Evolutionary conservation across 2,888 invertebrate genomes (phyloP).

Genomic region (Synanthedon formicaeformis): DNA sequence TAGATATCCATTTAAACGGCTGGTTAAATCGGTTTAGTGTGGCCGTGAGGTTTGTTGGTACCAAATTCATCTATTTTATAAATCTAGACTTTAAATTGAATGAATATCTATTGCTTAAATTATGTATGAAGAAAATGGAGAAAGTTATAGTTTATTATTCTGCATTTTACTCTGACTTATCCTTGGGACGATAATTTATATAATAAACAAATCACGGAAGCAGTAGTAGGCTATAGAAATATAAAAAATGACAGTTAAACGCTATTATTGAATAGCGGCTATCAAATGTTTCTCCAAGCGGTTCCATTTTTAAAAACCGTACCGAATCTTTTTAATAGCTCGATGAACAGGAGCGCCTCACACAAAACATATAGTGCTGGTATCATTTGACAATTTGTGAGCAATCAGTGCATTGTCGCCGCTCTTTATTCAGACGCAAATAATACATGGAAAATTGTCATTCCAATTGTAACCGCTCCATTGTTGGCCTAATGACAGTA

Average conservation of each 20-base stretch:
- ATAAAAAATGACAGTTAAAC: too few relatives aligned
- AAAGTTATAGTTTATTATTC: not conserved
- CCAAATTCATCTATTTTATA: too few relatives aligned
- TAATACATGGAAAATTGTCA: slow-evolving; percentile 69
- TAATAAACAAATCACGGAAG: not conserved
- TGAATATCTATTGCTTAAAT: too few relatives aligned
- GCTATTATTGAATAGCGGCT: not conserved
- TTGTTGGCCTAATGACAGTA: slow-evolving; percentile 66
- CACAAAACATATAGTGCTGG: slow-evolving; percentile 57
- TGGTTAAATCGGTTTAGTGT: too few relatives aligned
- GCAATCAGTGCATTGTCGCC: slow-evolving; percentile 70
- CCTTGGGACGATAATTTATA: not conserved
- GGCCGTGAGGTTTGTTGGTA: too few relatives aligned
- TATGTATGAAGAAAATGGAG: not conserved
- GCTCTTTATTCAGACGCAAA: slow-evolving; percentile 68
- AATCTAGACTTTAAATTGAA: too few relatives aligned
- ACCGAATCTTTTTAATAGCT: slow-evolving; percentile 43
- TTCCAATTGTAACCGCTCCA: slow-evolving; percentile 53
- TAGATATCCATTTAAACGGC: too few relatives aligned
- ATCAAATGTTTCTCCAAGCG: slow-evolving; percentile 1
- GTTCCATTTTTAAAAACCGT: slow-evolving; percentile 2
- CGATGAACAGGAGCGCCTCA: slow-evolving; percentile 47
- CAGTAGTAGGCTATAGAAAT: too few relatives aligned
- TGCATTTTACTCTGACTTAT: not conserved
- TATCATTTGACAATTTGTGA: slow-evolving; percentile 71